Evolutionary conservation across 2,888 invertebrate species (phyloP), one percentile per base, ranked within the genome.

Genomic region (Anorthoa munda): DNA sequence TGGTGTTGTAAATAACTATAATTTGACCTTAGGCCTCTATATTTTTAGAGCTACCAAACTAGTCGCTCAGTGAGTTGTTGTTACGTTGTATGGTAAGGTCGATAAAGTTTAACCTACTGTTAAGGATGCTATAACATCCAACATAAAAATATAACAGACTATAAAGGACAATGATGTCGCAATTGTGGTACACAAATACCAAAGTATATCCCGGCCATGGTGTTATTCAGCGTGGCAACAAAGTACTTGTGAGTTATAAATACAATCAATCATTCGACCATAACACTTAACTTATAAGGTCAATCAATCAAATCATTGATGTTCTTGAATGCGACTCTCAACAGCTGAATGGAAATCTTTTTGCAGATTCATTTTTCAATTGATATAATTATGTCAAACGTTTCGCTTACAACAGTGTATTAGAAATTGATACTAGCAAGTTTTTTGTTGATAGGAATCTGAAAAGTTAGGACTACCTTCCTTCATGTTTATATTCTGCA

Each of bases 301-400:
- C 75, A 80, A 80, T 66, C 67, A 80, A 80, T 80, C 65, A 80
- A 50, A 66, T 80, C 84, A 68, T 58, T 56, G 66, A 75, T 64
- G 48, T 64, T 69, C 68, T 53, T 75, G 59, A 81, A 75, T 64
- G 56, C 65, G 46, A 65, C 69, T 66, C 58, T 59, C 71, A 78
- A 60, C 66, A 23, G 39, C 2, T 72, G 58, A 77, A 51, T 83
- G 72, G 63, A 79, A 72, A 78, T 65, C 60, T 73, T 58, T 68
- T 74, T 60, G 76, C 68, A 61, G 72, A 71, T 73, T 79, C 63
- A 71, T 78, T 68, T 64, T 74, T 67, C 58, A 80, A 68, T 66
- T 73, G 9, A 68, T 67, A 23, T 50, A 58, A 63, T 58, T 61
- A 65, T 61, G 83, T 63, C 60, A 61, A 70, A 26, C 15, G 18